Evolutionary conservation across 2,888 invertebrate species (phyloP), one percentile per base, ranked within the genome.

Genomic region (Chrysomela aeneicollis): DNA sequence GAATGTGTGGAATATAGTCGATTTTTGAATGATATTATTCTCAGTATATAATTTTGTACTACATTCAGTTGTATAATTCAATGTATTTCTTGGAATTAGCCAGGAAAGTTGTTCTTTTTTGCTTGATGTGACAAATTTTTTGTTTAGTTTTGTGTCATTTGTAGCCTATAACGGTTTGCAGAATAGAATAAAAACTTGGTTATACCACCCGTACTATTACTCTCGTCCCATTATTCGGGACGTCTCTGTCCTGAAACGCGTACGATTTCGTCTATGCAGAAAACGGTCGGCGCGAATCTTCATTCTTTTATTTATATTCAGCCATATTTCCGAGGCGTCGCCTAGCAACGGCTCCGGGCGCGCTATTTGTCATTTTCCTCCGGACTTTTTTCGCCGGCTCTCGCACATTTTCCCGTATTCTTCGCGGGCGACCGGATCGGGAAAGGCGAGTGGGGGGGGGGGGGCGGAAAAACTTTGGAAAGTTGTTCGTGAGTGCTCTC

Each of bases 361-460:
- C 76, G 78, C 80, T 78, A 79, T 79, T 79, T 79, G 79, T 80
- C 79, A 79, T 79, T 80, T 78, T 78, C 76, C 76, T 74, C 42
- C 74, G 75, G 71, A 76, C 75, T 77, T 78, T 79, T 78, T 77
- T 72, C 69, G 74, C 73, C 4, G 26, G 4, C 26, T 26, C 69
- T 72, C 74, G 74, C 77, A 79, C 77, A 79, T 78, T 80, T 77
- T 78, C 76, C 76, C 58, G 52, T 78, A 76, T 63, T 59, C 76
- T 32, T 50, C 64, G 35, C 74, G 74, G 74, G 71, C 74, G 76
- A 73, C 74, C 74, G 74, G 76, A 76, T n/a, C n/a, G n/a, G n/a
- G n/a, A n/a, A n/a, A n/a, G n/a, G n/a, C n/a, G n/a, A n/a, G n/a
- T n/a, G n/a, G n/a, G n/a, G n/a, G n/a, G n/a, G n/a, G n/a, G 71